Evolutionary conservation across 2,888 invertebrate species (phyloP), one percentile per base, ranked within the genome.

Genomic region (Tridacna crocea): DNA sequence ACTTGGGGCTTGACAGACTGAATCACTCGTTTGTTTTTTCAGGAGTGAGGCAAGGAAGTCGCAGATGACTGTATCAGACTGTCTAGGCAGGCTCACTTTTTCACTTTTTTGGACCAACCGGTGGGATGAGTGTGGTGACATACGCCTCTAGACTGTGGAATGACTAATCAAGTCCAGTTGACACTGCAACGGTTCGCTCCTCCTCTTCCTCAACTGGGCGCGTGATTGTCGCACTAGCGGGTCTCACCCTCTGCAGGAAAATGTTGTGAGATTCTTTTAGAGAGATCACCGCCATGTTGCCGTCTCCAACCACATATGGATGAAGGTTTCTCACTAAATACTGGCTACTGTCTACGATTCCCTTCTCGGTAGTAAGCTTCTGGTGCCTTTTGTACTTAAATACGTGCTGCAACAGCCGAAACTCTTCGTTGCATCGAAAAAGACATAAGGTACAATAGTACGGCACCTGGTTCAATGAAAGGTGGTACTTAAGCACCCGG

Each of bases 401-500:
- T 47, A 70, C 70, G 46, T 72, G 72, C 15, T 51, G 24, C 2
- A 48, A 3, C 10, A 72, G 72, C 26, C n/a, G 47, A 15, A 12
- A 3, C n/a, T 51, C 51, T 15, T 72, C 72, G 3, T 4, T 72
- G 24, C 72, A 72, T 24, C 72, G 13, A 22, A 72, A 72, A 4
- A 72, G 15, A n/a, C n/a, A n/a, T n/a, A n/a, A 24, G 0, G 51
- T 47, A 26, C 55, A 72, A n/a, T 48, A 72, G 26, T 22, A 72
- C 11, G 55, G 72, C 17, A 72, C 72, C 55, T 72, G 51, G 55
- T 72, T 55, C 51, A 72, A n/a, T 55, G 72, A 55, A 8, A 72
- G 24, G 26, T 72, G 72, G 55, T 72, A 55, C 36, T 36, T 36
- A 4, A 36, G 36, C n/a, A n/a, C n/a, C 36, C 36, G 36, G 36